Percentiles rank a stretch among this genome's conserved stretches.
These are phyloP conservation scores for Phytoseiulus persimilis DNA, from an alignment of 2,888 invertebrate species.

Conservation along the genomic window DNA sequence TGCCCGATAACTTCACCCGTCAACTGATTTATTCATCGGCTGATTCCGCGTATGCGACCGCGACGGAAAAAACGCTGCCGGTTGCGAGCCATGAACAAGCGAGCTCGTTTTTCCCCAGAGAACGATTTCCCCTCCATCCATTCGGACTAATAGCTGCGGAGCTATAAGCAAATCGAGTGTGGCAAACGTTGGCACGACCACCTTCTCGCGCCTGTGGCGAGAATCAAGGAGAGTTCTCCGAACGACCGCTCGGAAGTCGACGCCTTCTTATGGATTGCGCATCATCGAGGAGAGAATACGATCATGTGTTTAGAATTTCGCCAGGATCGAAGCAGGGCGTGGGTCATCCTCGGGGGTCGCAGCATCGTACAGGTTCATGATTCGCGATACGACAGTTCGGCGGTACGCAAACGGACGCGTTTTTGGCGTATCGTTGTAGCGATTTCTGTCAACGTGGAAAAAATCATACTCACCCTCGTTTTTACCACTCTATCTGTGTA, in stretches of 20 bases:
- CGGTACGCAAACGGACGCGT: neutral
- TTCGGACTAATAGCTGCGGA: neutral
- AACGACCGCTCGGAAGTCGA: neutral
- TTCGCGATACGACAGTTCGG: neutral
- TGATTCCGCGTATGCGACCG: neutral
- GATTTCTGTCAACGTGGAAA: neutral
- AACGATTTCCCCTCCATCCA: neutral
- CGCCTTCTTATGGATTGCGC: neutral
- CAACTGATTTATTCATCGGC: neutral
- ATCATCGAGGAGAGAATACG: neutral
- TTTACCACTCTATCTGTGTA: neutral
- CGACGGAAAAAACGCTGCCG: neutral
- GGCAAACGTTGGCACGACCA: neutral
- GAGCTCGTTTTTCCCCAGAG: neutral
- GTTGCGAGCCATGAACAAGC: neutral
- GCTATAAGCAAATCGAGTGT: neutral
- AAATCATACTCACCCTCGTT: neutral
- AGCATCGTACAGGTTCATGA: neutral
- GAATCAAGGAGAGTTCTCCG: neutral
- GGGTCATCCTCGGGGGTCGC: neutral
- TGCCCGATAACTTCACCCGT: neutral
- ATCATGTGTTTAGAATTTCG: no score
- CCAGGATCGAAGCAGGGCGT: neutral
- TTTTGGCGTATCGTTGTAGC: neutral
- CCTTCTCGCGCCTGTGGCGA: neutral